Evolutionary conservation across 1,140 invertebrate species (phyloP), one percentile per base, ranked within the genome.

Genomic region (Scylla paramamosain): DNA sequence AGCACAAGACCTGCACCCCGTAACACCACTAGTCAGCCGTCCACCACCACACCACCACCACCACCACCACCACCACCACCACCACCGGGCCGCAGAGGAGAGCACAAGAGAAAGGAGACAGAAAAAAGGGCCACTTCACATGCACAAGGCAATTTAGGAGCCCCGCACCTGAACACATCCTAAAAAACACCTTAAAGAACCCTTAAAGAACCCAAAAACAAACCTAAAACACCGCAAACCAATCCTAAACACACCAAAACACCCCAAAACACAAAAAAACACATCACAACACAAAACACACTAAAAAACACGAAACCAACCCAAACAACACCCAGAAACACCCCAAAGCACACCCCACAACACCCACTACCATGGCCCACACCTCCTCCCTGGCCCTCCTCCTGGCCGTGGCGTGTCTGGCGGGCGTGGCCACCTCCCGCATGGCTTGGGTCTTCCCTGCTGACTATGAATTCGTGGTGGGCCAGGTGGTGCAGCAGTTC

Each of bases 401-500:
- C 29, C 67, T 95, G 14, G 10, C 28, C 14, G 39, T 94, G 25
- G 84, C 45, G 48, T 52, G 88, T 48, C 86, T 95, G 39, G 92
- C 84, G 29, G 87, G 89, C 52, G 25, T 90, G 32, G 95, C 67
- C 28, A 84, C n/a, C 28, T 86, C 92, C 86, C 48, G 95, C 31
- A 95, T 95, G 95, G 67, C 88, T 20, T 95, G 77, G 48, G 87
- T 94, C 25, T 94, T 95, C 52, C 67, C 93, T 28, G 86, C 93
- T 4, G 93, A 93, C 20, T 94, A 92, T 32, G 92, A 95, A 32
- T 77, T 31, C 32, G 90, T 95, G 39, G 89, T 86, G 20, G 93
- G 93, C 0, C 93, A 94, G 83, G 90, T 95, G 88, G 88, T 77
- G 28, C 32, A 95, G 93, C 52, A 94, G 52, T 97, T 97, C 96